These are phyloP conservation scores for Sinella curviseta DNA, from an alignment of 1,140 invertebrate species.

Conservation along the genomic window DNA sequence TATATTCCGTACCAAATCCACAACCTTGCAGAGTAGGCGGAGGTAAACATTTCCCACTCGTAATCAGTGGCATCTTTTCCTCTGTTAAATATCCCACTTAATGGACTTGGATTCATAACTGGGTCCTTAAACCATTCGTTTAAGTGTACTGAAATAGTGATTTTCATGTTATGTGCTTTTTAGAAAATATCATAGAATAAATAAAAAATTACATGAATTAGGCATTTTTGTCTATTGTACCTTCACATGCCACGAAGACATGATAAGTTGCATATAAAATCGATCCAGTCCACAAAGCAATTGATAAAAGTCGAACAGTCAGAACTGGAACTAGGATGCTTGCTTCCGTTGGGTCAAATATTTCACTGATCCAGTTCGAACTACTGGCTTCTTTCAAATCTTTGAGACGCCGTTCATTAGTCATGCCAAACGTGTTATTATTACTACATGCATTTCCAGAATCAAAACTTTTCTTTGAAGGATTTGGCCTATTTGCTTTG, in stretches of 20 bases:
- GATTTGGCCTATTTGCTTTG: too few relatives aligned
- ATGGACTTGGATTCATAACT: conserved; percentile 41
- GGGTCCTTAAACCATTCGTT: conserved; percentile 35
- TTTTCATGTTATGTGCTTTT: not conserved
- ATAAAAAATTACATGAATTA: not conserved
- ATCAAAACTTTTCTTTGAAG: too few relatives aligned
- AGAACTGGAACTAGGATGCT: not conserved
- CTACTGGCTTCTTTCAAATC: too few relatives aligned
- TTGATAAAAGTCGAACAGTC: not conserved
- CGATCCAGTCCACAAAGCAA: conserved; percentile 28
- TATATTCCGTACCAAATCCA: conserved; percentile 57
- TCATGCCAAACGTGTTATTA: not conserved
- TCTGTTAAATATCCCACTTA: conserved; percentile 49
- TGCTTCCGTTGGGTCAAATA: not conserved
- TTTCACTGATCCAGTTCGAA: too few relatives aligned
- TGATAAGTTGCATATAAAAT: conserved; percentile 44
- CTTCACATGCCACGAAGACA: conserved; percentile 40
- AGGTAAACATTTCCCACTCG: conserved; percentile 60
- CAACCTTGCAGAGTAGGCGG: conserved; percentile 53
- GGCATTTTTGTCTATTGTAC: not conserved
- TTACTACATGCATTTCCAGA: too few relatives aligned
- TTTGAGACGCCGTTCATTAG: too few relatives aligned
- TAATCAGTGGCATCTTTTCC: conserved; percentile 59
- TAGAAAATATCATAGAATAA: not conserved
- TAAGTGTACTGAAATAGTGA: conserved; percentile 7